Conservation (phyloP, 2,888 invertebrate species). For the Chydorus sphaericus region DNA sequence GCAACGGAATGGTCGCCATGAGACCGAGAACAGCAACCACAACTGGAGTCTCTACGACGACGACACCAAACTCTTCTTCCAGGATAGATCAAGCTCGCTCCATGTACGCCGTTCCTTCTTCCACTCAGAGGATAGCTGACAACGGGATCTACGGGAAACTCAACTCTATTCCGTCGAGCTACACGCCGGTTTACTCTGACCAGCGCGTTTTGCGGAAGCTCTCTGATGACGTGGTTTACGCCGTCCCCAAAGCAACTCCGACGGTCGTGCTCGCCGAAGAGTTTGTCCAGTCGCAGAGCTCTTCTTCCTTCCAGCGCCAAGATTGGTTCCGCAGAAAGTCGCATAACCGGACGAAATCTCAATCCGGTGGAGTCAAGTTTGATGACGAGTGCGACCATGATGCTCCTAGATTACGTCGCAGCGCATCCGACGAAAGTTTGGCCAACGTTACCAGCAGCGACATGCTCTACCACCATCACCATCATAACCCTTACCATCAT, state of each 20-base stretch:
- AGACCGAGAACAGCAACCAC: slow-evolving; percentile 9
- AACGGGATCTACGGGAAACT: slow-evolving; percentile 22
- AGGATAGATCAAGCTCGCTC: not conserved
- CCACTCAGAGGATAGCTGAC: slow-evolving; percentile 23
- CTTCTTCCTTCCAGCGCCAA: slow-evolving; percentile 34
- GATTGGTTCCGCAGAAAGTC: slow-evolving; percentile 36
- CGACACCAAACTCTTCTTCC: not conserved
- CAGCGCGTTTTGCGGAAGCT: slow-evolving; percentile 31
- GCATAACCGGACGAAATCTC: slow-evolving; percentile 20
- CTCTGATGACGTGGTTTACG: slow-evolving; percentile 20
- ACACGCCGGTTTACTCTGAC: slow-evolving; percentile 45
- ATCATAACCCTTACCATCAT: slow-evolving; percentile 9
- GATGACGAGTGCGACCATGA: slow-evolving; percentile 6
- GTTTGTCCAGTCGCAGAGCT: not conserved
- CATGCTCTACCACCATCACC: not conserved
- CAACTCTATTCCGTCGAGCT: slow-evolving; percentile 34
- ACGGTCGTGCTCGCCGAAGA: slow-evolving; percentile 13
- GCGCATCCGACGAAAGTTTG: slow-evolving; percentile 32
- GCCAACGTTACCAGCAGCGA: slow-evolving; percentile 20
- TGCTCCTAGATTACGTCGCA: slow-evolving; percentile 25
- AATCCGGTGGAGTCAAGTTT: slow-evolving; percentile 17
- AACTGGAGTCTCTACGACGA: not conserved
- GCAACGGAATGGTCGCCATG: slow-evolving; percentile 22
- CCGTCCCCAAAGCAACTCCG: slow-evolving; percentile 17
- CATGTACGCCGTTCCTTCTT: slow-evolving; percentile 18